phyloP scores from a whole-genome alignment of 2,888 invertebrate genomes.

The Andricus quercusramuli region DNA sequence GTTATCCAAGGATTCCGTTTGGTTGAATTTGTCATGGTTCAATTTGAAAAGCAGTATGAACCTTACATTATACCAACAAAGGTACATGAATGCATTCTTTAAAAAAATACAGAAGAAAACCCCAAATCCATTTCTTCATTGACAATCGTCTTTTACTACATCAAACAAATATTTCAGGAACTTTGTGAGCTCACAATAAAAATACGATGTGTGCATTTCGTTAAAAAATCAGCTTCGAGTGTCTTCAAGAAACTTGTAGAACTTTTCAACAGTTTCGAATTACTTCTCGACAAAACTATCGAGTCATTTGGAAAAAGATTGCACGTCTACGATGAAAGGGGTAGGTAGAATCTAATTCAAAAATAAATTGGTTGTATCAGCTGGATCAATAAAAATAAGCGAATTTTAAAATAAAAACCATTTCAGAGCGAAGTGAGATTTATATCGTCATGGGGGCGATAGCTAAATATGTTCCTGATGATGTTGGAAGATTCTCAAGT shows the following conservation, averaged over 20 bases:
- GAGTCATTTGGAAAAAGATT: constrained; percentile 52
- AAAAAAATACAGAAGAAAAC: neutral
- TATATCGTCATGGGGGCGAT: constrained; percentile 60
- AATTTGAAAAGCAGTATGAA: constrained; percentile 60
- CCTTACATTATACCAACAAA: constrained; percentile 57
- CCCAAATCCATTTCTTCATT: neutral
- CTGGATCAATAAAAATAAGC: constrained; percentile 6
- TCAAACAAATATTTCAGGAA: constrained; percentile 57
- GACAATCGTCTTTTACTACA: constrained; percentile 36
- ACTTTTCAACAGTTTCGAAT: constrained; percentile 55
- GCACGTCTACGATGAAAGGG: constrained; percentile 50
- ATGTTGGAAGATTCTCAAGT: constrained; percentile 42
- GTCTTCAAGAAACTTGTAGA: constrained; percentile 63
- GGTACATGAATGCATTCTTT: constrained; percentile 51
- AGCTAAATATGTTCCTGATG: constrained; percentile 51
- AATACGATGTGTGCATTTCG: constrained; percentile 47
- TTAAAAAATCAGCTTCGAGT: constrained; percentile 61
- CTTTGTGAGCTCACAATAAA: constrained; percentile 60
- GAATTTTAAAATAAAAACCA: neutral
- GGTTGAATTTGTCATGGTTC: constrained; percentile 60
- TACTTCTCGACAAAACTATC: constrained; percentile 57
- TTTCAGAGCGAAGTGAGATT: constrained; percentile 34
- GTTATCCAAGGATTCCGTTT: constrained; percentile 60
- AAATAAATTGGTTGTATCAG: neutral
- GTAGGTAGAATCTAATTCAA: constrained; percentile 52